A percentile compares a stretch with the other conserved stretches of the same genome.
These are phyloP conservation scores for Lampris incognitus DNA, from an alignment of 2,113 vertebrate genomes.

Conservation along the genomic window DNA sequence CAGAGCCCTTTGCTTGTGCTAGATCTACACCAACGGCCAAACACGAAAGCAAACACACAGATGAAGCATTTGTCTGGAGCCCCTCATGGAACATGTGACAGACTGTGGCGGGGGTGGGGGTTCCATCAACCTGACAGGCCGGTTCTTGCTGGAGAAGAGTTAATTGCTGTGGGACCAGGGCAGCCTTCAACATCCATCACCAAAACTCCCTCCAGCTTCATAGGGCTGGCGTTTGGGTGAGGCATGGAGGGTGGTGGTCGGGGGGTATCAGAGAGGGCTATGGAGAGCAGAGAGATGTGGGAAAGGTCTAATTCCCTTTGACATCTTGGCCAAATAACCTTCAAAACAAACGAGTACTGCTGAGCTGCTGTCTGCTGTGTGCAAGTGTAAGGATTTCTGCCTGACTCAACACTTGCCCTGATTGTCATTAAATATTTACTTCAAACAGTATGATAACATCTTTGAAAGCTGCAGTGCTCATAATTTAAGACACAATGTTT, in stretches of 20 bases:
- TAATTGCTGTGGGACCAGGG: slow-evolving; percentile 82
- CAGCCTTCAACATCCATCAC: slow-evolving; percentile 80
- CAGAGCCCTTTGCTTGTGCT: slow-evolving; percentile 36
- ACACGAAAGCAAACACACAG: slow-evolving; percentile 74
- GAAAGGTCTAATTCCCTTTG: slow-evolving; percentile 72
- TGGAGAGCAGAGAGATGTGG: slow-evolving; percentile 68
- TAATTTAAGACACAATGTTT: too few relatives aligned
- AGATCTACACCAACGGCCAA: slow-evolving; percentile 59
- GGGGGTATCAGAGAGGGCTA: slow-evolving; percentile 57
- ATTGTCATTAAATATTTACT: background rate
- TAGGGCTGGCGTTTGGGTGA: slow-evolving; percentile 72
- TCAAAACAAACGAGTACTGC: slow-evolving; percentile 63
- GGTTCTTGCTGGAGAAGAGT: slow-evolving; percentile 78
- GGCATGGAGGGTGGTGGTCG: slow-evolving; percentile 36
- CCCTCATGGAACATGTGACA: slow-evolving; percentile 72
- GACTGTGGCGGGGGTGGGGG: slow-evolving; percentile 63
- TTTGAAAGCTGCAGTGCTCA: too few relatives aligned
- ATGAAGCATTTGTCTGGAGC: slow-evolving; percentile 74
- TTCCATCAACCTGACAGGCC: slow-evolving; percentile 80
- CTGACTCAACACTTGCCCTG: slow-evolving; percentile 1
- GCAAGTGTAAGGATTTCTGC: slow-evolving; percentile 6
- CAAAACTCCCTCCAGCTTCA: slow-evolving; percentile 69
- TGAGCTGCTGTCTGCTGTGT: slow-evolving; percentile 47
- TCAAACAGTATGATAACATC: too few relatives aligned
- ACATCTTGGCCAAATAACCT: slow-evolving; percentile 71